Evolutionary conservation across 2,888 invertebrate genomes (phyloP).

Genomic region (Operophtera brumata): DNA sequence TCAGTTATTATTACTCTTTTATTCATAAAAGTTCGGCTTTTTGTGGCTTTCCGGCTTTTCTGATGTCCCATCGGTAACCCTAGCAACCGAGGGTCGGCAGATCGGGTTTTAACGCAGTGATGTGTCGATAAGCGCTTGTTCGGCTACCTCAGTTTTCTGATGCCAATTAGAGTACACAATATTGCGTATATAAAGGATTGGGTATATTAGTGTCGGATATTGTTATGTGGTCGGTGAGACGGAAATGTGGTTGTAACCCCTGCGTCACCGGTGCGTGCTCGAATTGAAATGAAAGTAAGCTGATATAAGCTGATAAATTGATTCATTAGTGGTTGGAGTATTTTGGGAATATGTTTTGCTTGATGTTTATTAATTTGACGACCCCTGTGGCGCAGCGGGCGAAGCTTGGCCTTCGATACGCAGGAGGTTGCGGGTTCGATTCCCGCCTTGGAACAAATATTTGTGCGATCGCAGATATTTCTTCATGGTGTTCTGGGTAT

Average conservation of each 20-base stretch:
- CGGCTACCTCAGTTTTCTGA: conserved; percentile 73
- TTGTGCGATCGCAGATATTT: no score
- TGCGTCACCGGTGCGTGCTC: conserved; percentile 30
- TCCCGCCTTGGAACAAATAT: no score
- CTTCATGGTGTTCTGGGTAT: no score
- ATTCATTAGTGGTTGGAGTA: conserved; percentile 17
- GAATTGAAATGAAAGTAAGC: conserved; percentile 28
- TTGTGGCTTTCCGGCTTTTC: background rate
- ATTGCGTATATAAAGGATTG: conserved; percentile 70
- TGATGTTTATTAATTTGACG: background rate
- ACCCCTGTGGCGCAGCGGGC: no score
- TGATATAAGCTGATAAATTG: conserved; percentile 27
- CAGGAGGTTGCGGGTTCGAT: no score
- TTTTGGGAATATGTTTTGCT: background rate
- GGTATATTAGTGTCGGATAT: conserved; percentile 74
- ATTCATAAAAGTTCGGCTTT: background rate
- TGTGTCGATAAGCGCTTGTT: conserved; percentile 73
- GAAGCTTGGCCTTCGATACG: no score
- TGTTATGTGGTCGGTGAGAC: conserved; percentile 65
- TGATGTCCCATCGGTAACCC: conserved; percentile 3
- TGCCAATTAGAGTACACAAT: conserved; percentile 78
- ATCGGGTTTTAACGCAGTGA: conserved; percentile 50
- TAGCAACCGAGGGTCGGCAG: conserved; percentile 22
- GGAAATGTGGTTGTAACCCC: conserved; percentile 44
- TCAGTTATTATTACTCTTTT: no score